Evolutionary conservation across 2,797 vertebrate genomes (phyloP), one percentile per base, ranked within the genome.

Genomic region (Pogonophryne albipinna): DNA sequence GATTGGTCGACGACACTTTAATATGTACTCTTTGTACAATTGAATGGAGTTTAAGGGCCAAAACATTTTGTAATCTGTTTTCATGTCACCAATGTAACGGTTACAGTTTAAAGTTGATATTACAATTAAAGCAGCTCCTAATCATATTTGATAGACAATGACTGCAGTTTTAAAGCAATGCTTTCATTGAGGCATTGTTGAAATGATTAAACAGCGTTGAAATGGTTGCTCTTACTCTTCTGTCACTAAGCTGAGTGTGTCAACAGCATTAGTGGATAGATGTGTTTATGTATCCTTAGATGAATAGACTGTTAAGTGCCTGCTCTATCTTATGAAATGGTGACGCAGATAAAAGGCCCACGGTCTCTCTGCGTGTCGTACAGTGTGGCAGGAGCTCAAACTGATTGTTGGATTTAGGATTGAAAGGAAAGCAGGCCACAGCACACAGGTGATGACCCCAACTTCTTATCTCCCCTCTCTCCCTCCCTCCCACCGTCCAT

Each of bases 381-480:
- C 50, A 15, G 42, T 57, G 53, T 27, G 47, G 2, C 34, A 27
- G 34, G 53, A 72, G 85, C 80, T 83, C 85, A 84, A 85, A 83
- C 60, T 74, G 80, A 80, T 85, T 82, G 87, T 60, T 70, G 75
- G 84, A 84, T 84, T 88, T 79, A 51, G 80, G 71, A 86, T 76
- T 87, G 83, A 85, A 51, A 78, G 74, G 73, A 84, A 83, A 87
- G 66, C 80, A 47, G 77, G 63, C 45, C 17, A 10, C 52, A 38
- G 31, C 42, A 38, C 57, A 16, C 79, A 84, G 81, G 86, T 89
- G 85, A 86, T 55, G 84, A 91, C 82, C 87, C 67, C 10, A 42
- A 71, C 80, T 79, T 88, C 84, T 90, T 82, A 92, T 83, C 79
- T 69, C 75, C 38, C 58, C 72, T 55, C 45, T 68, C 65, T 61